phyloP scores from a whole-genome alignment of 2,888 invertebrate species.

The Siphlonurus alternatus region DNA sequence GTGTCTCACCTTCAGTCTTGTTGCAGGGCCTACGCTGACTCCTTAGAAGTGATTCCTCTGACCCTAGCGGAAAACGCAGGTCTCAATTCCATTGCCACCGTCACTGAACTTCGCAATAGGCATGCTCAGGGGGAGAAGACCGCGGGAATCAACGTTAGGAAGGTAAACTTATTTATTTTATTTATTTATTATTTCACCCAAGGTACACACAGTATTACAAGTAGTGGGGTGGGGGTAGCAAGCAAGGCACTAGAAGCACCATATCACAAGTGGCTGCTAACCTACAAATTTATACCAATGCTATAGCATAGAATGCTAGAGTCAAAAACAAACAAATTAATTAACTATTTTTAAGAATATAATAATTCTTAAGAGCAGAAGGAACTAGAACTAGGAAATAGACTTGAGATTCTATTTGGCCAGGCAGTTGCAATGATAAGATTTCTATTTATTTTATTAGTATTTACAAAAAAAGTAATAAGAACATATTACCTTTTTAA shows the following conservation, averaged over 20 bases:
- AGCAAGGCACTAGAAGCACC: too few relatives aligned
- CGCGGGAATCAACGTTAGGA: conserved; percentile 91
- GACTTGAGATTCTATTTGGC: not conserved
- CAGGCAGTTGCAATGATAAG: not conserved
- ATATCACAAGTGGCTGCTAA: too few relatives aligned
- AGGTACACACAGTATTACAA: too few relatives aligned
- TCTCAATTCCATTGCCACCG: conserved; percentile 83
- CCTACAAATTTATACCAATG: too few relatives aligned
- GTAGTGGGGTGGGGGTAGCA: too few relatives aligned
- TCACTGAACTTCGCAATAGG: conserved; percentile 87
- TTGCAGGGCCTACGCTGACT: conserved; percentile 77
- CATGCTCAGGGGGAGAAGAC: conserved; percentile 76
- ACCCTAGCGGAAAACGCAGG: conserved; percentile 88
- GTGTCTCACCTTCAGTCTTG: not conserved
- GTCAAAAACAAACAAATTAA: too few relatives aligned
- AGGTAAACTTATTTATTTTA: conserved; percentile 22
- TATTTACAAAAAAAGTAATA: too few relatives aligned
- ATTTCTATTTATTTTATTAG: not conserved
- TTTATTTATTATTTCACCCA: too few relatives aligned
- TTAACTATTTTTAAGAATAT: too few relatives aligned
- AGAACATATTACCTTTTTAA: too few relatives aligned
- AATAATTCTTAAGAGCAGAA: too few relatives aligned
- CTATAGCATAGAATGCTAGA: too few relatives aligned
- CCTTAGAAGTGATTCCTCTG: conserved; percentile 83
- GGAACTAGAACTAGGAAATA: not conserved